Evolutionary conservation across 2,113 vertebrate species (phyloP), one percentile per base, ranked within the genome.

Genomic region (Ailurus styani): DNA sequence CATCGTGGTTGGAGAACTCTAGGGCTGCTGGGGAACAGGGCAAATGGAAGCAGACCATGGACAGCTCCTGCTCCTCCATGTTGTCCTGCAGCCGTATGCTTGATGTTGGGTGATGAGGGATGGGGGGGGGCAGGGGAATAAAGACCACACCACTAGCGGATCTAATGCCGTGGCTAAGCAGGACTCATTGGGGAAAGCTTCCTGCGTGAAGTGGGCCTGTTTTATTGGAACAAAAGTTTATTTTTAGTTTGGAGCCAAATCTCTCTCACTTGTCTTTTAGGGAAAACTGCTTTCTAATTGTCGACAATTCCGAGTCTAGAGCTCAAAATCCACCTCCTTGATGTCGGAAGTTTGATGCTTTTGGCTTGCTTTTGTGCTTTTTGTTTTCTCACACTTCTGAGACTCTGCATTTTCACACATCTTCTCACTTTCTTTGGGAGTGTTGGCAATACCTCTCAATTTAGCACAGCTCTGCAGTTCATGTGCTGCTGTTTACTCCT

Each of bases 151-250:
- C 21, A 29, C 17, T 29, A 40, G 54, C 55, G 60, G 18, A 31
- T 29, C 4, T 40, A 57, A 2, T 0, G 14, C n/a, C 1, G 0
- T 13, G 25, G 64, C 31, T n/a, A 15, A 34, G 15, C 9, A 37
- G 66, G 42, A 13, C 6, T 40, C 14, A 8, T 1, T 72, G 81
- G 40, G 47, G 21, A 52, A 37, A 3, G 40, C 47, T 86, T 66
- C 52, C 72, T 78, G 34, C 7, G 54, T 40, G 45, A 96, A 62
- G 45, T 0, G 8, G 27, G 47, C 13, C 34, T 42, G 50, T 34
- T 60, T 75, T 55, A 10, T 70, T 14, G 29, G 4, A 60, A 52
- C 47, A 7, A 21, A 45, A n/a, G 25, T n/a, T 73, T 54, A 12
- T 83, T 90, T 29, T 45, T 50, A n/a, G 88, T 73, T 68, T 82